Percentiles rank a stretch among this genome's conserved stretches.
phyloP scores from a whole-genome alignment of 2,797 vertebrate genomes.

The Benthosema pterotum region DNA sequence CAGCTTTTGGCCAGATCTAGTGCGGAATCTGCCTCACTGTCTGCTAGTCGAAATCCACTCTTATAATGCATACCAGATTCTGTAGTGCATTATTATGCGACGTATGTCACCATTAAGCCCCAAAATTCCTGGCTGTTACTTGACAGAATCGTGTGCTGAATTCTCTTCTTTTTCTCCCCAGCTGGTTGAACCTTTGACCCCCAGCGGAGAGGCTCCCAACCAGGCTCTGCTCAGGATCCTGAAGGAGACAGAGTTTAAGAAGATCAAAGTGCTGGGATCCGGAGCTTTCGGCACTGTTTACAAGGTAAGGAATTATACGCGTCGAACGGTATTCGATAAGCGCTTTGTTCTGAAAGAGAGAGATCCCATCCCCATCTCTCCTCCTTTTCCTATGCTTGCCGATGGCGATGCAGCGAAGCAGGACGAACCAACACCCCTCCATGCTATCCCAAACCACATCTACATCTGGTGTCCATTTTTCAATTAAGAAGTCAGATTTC shows the following conservation, averaged over 20 bases:
- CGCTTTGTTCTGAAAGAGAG: constrained; percentile 14
- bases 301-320: constrained; percentile 82
- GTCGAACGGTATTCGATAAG: constrained; percentile 19
- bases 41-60: background rate
- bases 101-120: background rate
- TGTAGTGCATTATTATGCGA: background rate
- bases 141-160: background rate
- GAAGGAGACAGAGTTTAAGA: constrained; percentile 97
- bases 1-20: too few species aligned
- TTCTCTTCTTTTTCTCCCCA: constrained; percentile 53
- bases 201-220: constrained; percentile 96
- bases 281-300: constrained; percentile 98
- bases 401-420: constrained; percentile 30
- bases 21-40: background rate
- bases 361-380: background rate
- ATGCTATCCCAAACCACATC: constrained; percentile 31
- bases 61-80: background rate
- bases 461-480: constrained; percentile 68
- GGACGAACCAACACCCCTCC: constrained; percentile 31
- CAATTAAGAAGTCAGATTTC: constrained; percentile 64
- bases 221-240: constrained; percentile 95
- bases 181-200: constrained; percentile 95
- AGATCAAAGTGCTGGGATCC: constrained; percentile 95
- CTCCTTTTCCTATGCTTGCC: background rate
- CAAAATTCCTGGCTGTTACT: background rate